Conservation (phyloP, 2,113 vertebrate genomes). For the Phocoena sinus region DNA sequence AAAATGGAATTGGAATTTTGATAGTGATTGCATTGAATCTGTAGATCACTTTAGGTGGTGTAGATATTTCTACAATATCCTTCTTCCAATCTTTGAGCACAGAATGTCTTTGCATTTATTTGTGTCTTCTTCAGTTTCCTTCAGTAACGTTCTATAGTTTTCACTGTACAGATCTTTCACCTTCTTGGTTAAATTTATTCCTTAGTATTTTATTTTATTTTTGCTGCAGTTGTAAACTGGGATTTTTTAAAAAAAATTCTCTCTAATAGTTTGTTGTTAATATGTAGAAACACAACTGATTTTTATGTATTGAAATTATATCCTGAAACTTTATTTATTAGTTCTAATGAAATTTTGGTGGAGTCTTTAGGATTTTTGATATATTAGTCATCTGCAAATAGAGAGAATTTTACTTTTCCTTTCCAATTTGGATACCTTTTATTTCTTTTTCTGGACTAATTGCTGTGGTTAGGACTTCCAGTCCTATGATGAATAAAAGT, state of each 20-base stretch:
- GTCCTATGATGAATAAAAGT: background rate
- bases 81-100: background rate
- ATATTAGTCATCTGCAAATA: background rate
- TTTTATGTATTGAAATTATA: background rate
- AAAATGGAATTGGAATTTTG: background rate
- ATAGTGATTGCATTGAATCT: background rate
- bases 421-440: background rate
- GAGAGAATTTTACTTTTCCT: background rate
- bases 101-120: background rate
- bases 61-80: background rate
- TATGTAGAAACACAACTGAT: background rate
- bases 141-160: background rate
- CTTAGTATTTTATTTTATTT: background rate
- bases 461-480: background rate
- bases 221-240: background rate
- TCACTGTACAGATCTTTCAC: background rate
- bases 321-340: background rate
- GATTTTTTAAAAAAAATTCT: background rate
- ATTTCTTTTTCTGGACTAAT: background rate
- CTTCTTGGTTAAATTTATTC: background rate
- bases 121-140: background rate
- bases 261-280: background rate
- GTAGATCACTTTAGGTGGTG: background rate
- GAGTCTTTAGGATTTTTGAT: background rate
- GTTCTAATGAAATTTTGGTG: background rate